Percentiles rank a stretch among this genome's conserved stretches.
Conservation (phyloP, 2,797 vertebrate species). For the Rhinella marina region DNA sequence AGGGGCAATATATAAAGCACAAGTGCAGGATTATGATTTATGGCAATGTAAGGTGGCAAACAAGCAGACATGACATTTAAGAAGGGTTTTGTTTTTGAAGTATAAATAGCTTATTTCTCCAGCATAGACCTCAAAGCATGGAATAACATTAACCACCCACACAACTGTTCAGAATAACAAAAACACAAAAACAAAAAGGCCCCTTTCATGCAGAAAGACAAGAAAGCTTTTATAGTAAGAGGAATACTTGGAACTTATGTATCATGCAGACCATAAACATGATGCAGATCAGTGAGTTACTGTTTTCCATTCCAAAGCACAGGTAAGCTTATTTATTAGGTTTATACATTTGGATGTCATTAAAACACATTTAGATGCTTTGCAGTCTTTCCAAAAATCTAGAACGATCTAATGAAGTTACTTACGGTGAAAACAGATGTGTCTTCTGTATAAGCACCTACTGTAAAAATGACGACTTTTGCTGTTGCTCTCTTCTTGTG, state of each 20-base stretch:
- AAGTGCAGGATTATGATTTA: conserved; percentile 20
- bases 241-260: not conserved
- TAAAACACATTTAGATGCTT: not conserved
- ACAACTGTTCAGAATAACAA: conserved; percentile 16
- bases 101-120: conserved; percentile 40
- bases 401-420: not conserved
- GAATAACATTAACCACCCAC: conserved; percentile 33
- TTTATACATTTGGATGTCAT: not conserved
- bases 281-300: not conserved
- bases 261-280: conserved; percentile 23
- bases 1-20: not conserved
- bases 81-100: conserved; percentile 45
- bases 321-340: not conserved
- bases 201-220: conserved; percentile 3
- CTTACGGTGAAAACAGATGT: not conserved
- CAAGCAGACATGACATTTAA: conserved; percentile 22
- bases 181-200: conserved; percentile 10
- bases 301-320: not conserved
- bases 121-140: conserved; percentile 32
- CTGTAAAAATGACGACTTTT: too few relatives aligned
- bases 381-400: not conserved
- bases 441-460: not conserved
- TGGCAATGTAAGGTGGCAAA: conserved; percentile 25
- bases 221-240: not conserved
- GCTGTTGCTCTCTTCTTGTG: not conserved